Conservation (phyloP, 2,888 invertebrate genomes). For the Euplexia lucipara region DNA sequence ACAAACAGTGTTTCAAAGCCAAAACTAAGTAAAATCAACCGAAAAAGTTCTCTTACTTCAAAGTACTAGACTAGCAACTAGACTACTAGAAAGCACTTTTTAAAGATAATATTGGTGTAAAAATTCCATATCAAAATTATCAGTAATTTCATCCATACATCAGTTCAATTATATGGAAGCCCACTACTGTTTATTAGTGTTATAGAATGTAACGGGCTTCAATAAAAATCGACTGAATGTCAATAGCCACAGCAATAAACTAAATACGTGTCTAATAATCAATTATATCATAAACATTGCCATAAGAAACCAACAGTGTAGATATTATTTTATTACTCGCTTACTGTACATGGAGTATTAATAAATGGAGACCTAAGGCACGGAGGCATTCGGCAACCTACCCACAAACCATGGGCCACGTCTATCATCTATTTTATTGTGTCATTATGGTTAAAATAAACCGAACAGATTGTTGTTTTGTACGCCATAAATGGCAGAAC, state of each 20-base stretch:
- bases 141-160: neutral
- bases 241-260: constrained; percentile 63
- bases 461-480: too few relatives aligned
- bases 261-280: constrained; percentile 67
- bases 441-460: too few relatives aligned
- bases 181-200: constrained; percentile 51
- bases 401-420: too few relatives aligned
- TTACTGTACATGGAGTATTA: constrained; percentile 29
- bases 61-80: neutral
- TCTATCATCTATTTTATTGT: neutral
- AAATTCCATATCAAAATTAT: neutral
- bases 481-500: too few relatives aligned
- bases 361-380: constrained; percentile 21
- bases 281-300: constrained; percentile 72
- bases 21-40: too few relatives aligned
- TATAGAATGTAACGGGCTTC: constrained; percentile 43
- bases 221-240: constrained; percentile 53
- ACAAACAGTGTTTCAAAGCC: too few relatives aligned
- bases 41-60: constrained; percentile 5
- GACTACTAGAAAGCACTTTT: neutral
- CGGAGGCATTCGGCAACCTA: too few relatives aligned
- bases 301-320: constrained; percentile 53
- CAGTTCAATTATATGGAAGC: constrained; percentile 33
- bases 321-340: constrained; percentile 62
- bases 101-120: neutral